Evolutionary conservation across 2,888 invertebrate species (phyloP).

Genomic region (Napeogenes sylphis): DNA sequence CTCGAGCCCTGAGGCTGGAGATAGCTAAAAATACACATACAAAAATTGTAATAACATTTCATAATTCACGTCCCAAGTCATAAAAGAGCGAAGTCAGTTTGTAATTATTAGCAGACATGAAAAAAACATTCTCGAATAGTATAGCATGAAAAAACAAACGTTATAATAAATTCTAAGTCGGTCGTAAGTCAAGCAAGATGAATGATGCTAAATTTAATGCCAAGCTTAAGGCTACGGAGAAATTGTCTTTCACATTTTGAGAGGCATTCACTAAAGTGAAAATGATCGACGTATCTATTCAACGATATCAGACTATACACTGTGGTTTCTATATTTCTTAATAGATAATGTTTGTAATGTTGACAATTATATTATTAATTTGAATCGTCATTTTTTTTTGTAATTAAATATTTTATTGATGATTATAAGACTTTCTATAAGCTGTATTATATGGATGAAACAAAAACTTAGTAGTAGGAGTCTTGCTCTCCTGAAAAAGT

Average conservation of each 20-base stretch:
- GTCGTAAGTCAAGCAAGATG: slow-evolving; percentile 32
- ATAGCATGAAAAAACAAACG: slow-evolving; percentile 17
- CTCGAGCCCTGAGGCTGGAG: too few relatives aligned
- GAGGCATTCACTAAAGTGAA: slow-evolving; percentile 31
- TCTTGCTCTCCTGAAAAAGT: too few relatives aligned
- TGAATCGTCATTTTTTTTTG: too few relatives aligned
- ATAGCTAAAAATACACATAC: too few relatives aligned
- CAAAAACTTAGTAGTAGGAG: too few relatives aligned
- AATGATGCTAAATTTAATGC: slow-evolving; percentile 32
- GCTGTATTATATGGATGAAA: too few relatives aligned
- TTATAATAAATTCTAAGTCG: slow-evolving; percentile 28
- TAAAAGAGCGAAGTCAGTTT: background rate
- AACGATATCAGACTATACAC: slow-evolving; percentile 19
- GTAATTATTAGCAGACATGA: slow-evolving; percentile 1
- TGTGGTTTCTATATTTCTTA: background rate
- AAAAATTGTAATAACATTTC: background rate
- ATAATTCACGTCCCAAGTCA: background rate
- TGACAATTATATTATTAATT: too few relatives aligned
- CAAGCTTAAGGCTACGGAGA: slow-evolving; percentile 27
- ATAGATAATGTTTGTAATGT: background rate
- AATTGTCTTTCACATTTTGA: slow-evolving; percentile 32
- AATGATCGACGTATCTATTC: slow-evolving; percentile 37
- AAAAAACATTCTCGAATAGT: slow-evolving; percentile 1
- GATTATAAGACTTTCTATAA: too few relatives aligned
- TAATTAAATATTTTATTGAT: too few relatives aligned